Base-by-base conservation (phyloP, 1,140 invertebrate genomes). In the Halictus rubicundus region DNA sequence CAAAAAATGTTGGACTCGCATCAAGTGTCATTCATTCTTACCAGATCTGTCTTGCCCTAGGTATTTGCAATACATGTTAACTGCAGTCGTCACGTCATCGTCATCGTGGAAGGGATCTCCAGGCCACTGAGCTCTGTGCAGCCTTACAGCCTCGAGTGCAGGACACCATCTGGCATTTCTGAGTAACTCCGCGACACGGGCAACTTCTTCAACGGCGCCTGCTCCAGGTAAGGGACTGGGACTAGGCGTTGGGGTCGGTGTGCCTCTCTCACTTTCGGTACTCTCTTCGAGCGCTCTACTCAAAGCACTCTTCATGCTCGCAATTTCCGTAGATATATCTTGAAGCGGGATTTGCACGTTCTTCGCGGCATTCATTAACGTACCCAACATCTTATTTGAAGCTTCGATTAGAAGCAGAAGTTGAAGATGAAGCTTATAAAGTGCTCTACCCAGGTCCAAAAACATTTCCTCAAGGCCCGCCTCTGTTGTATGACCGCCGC, bases 391-490 rank as follows among this genome's bases (percentile, higher is more conserved):
- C 93, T 99, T 99, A 88, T 97, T 96, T 84, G 97, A 98, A 23
- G 97, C 97, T 93, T 99, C 98, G 65, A 98, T 95, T 4, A 99
- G 93, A 32, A 99, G 91, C 14, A 99, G 93, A 19, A 99, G 93
- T 90, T 99, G 98, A 88, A 99, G 99, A 89, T 99, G 97, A 6
- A 99, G 94, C 89, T 98, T 98, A 92, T 99, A 99, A 14, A 99
- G 93, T 65, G 96, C 95, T 85, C 96, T 95, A 23, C 97, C 98
- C 39, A 98, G 91, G 80, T 98, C 97, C 14, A 96, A 84, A 1
- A 95, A 89, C 85, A 95, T 95, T 82, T 96, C 95, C 75, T 96
- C 95, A 25, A 94, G 87, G 16, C 92, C 92, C 49, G 92, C 73
- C 82, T 95, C 95, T 1, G 87, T 85, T 21, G 94, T 89, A 69